These are phyloP conservation scores for Cydia amplana DNA, from an alignment of 1,140 invertebrate species.

Conservation along the genomic window DNA sequence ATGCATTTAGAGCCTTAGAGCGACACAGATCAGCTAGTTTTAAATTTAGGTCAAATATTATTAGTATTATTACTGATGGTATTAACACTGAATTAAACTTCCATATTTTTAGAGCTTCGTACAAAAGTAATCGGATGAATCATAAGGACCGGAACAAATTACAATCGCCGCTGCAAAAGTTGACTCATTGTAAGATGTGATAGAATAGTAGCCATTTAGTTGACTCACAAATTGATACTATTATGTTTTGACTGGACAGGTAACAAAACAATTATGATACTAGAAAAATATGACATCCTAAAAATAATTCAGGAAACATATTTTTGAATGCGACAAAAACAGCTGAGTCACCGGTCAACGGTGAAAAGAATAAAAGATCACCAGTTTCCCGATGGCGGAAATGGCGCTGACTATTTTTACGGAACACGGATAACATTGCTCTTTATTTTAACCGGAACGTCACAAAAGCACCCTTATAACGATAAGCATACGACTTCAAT, in stretches of 20 bases:
- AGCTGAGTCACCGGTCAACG: constrained; percentile 41
- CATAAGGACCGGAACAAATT: constrained; percentile 20
- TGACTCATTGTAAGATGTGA: constrained; percentile 18
- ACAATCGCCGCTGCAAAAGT: not conserved
- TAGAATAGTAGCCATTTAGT: not conserved
- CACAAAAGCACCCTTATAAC: constrained; percentile 53
- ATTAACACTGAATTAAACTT: not conserved
- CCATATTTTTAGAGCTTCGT: not conserved
- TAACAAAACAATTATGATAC: constrained; percentile 3
- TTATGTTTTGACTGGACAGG: not conserved
- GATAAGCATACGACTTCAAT: constrained; percentile 36
- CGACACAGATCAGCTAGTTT: not conserved
- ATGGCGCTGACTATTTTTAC: constrained; percentile 70
- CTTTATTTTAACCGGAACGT: constrained; percentile 44
- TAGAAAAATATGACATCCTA: not conserved
- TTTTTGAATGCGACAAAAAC: constrained; percentile 35
- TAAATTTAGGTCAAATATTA: not conserved
- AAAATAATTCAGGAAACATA: constrained; percentile 29
- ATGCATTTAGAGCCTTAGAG: not conserved
- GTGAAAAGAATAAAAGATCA: constrained; percentile 63
- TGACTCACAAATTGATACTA: constrained; percentile 8
- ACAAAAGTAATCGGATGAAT: constrained; percentile 4
- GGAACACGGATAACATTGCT: constrained; percentile 52
- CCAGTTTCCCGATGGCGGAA: constrained; percentile 69
- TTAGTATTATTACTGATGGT: no score